These are phyloP conservation scores for Eonycteris spelaea DNA, from an alignment of 2,113 vertebrate species.

Conservation along the genomic window DNA sequence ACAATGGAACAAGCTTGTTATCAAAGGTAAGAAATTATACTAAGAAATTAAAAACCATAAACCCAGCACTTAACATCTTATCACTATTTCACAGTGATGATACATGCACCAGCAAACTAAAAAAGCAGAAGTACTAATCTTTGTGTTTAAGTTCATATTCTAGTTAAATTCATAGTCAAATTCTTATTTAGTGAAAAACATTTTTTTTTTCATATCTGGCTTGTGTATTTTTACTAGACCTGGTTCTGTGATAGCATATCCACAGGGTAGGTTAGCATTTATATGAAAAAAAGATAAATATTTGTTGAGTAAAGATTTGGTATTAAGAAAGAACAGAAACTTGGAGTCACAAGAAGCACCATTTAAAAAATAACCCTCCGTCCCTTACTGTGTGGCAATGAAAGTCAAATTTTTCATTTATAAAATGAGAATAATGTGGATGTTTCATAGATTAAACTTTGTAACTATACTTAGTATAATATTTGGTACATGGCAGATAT, in stretches of 20 bases:
- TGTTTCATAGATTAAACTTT: background rate
- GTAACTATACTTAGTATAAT: background rate
- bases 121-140: background rate
- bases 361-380: background rate
- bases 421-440: background rate
- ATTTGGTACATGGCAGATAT: background rate
- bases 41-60: background rate
- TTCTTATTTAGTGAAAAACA: background rate
- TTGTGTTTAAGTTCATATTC: background rate
- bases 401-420: background rate
- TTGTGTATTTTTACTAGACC: background rate
- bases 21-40: background rate
- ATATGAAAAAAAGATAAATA: background rate
- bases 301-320: background rate
- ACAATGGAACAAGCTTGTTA: background rate
- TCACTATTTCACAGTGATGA: background rate
- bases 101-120: background rate
- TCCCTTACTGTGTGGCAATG: background rate
- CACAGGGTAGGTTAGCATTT: background rate
- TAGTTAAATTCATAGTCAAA: background rate
- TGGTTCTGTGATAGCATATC: no score
- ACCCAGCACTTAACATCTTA: background rate
- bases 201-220: background rate
- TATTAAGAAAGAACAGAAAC: background rate
- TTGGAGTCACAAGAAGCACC: background rate